These are phyloP conservation scores for Ctena decussata DNA, from an alignment of 2,888 invertebrate genomes.

Conservation along the genomic window DNA sequence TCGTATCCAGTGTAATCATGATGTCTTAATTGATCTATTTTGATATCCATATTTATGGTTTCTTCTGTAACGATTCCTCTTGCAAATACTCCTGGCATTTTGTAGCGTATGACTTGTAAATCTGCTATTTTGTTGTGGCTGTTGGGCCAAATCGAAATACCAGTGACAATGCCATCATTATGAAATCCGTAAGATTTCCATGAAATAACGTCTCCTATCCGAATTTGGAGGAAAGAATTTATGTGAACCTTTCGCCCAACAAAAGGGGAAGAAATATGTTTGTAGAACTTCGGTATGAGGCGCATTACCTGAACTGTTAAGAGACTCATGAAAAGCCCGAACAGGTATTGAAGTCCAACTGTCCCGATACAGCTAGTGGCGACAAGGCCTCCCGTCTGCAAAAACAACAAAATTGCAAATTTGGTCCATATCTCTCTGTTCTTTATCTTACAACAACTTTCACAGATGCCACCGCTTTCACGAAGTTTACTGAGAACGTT, in stretches of 20 bases:
- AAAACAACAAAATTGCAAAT: not conserved
- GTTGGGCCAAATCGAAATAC: not conserved
- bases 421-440: not conserved
- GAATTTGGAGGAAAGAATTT: not conserved
- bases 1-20: conserved; percentile 15
- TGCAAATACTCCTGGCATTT: not conserved
- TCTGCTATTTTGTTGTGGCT: conserved; percentile 11
- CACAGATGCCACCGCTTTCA: not conserved
- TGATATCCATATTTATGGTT: not conserved
- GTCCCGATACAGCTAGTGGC: not conserved
- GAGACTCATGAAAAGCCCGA: not conserved
- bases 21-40: not conserved
- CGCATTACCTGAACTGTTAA: not conserved
- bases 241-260: conserved; percentile 13
- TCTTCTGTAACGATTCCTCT: conserved; percentile 28
- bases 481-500: not conserved
- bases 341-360: not conserved
- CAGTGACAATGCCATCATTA: conserved; percentile 33
- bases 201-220: conserved; percentile 26
- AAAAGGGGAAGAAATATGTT: conserved; percentile 31
- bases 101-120: conserved; percentile 27
- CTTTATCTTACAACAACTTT: not conserved
- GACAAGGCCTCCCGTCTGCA: not conserved
- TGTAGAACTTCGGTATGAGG: not conserved
- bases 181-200: not conserved